Evolutionary conservation across 2,113 vertebrate genomes (phyloP).

Genomic region (Vulpes vulpes): DNA sequence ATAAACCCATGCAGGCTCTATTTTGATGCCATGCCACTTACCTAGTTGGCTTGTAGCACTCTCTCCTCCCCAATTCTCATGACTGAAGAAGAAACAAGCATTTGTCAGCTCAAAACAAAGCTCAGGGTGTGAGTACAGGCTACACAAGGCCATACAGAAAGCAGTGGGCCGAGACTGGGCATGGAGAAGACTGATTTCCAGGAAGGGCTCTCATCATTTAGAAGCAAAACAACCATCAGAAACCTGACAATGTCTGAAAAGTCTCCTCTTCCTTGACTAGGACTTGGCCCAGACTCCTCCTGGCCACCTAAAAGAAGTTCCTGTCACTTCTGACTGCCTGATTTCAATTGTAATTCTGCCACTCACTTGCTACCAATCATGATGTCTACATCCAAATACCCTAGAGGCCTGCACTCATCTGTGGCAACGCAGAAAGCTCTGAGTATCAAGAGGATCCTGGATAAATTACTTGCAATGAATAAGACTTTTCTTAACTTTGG

Average conservation of each 20-base stretch:
- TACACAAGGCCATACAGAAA: conserved; percentile 30
- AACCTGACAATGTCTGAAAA: neutral
- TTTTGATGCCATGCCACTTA: conserved; percentile 57
- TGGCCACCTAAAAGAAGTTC: neutral
- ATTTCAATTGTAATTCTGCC: neutral
- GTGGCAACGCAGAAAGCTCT: neutral
- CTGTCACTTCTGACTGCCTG: neutral
- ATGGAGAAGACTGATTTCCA: conserved; percentile 1
- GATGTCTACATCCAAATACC: neutral
- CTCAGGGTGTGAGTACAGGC: neutral
- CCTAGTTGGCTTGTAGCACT: conserved; percentile 54
- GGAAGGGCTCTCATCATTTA: neutral
- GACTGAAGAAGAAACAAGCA: conserved; percentile 48
- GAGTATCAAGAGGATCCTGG: neutral
- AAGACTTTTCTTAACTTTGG: conserved; percentile 43
- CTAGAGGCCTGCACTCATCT: neutral
- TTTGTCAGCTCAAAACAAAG: conserved; percentile 61
- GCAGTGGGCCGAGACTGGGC: neutral
- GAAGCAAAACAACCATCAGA: conserved; percentile 47
- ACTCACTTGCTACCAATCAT: neutral
- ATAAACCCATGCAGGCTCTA: conserved; percentile 38
- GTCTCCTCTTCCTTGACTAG: neutral
- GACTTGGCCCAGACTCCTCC: neutral
- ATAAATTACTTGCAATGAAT: conserved; percentile 35
- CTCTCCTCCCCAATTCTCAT: conserved; percentile 1